Percentiles rank a stretch among this genome's conserved stretches.
Conservation (phyloP, 2,888 invertebrate species). For the Rutpela maculata region DNA sequence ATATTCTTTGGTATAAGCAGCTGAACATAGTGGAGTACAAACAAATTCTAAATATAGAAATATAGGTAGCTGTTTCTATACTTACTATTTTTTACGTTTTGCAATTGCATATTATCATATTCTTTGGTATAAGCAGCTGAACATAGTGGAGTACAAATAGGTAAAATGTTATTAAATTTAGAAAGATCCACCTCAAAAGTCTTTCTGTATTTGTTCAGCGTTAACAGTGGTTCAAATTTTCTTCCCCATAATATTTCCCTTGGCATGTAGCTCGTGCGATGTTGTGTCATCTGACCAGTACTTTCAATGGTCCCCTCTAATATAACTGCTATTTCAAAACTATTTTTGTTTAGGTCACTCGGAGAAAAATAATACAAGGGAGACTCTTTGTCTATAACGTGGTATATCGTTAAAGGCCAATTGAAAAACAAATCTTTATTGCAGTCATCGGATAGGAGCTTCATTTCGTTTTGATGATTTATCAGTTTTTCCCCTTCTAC, state of each 20-base stretch:
- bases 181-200: slow-evolving; percentile 57
- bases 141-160: slow-evolving; percentile 54
- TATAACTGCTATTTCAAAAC: slow-evolving; percentile 72
- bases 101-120: slow-evolving; percentile 12
- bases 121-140: slow-evolving; percentile 50
- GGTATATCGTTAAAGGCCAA: slow-evolving; percentile 94
- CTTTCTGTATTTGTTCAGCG: slow-evolving; percentile 45
- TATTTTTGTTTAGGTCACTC: slow-evolving; percentile 86
- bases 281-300: slow-evolving; percentile 57
- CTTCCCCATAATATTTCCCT: slow-evolving; percentile 57
- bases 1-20: slow-evolving; percentile 41
- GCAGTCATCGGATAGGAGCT: slow-evolving; percentile 79
- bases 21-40: slow-evolving; percentile 55
- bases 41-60: too few relatives aligned
- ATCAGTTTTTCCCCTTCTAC: slow-evolving; percentile 86
- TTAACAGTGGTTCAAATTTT: slow-evolving; percentile 49
- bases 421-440: slow-evolving; percentile 91
- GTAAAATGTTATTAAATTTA: slow-evolving; percentile 51
- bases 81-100: slow-evolving; percentile 24
- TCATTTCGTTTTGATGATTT: slow-evolving; percentile 86
- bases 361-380: slow-evolving; percentile 92
- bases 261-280: slow-evolving; percentile 55
- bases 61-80: background rate
- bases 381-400: slow-evolving; percentile 87
- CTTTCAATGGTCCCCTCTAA: slow-evolving; percentile 57